These are phyloP conservation scores for Fabriciana adippe DNA, from an alignment of 2,888 invertebrate genomes.

Conservation along the genomic window DNA sequence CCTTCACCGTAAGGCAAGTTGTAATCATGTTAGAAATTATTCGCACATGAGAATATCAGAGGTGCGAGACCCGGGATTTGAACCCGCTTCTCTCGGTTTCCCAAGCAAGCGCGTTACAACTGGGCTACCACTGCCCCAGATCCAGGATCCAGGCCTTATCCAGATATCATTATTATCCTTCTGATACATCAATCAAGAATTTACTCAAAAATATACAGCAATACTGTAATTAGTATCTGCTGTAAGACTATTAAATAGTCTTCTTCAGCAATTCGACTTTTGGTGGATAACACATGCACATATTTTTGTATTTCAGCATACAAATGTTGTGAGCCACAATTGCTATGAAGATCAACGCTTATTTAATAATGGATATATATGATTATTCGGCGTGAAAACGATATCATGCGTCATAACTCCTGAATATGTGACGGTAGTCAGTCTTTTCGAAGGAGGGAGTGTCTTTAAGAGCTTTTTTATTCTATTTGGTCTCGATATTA, in stretches of 20 bases:
- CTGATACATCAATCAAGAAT: no score
- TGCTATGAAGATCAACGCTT: slow-evolving; percentile 32
- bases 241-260: slow-evolving; percentile 17
- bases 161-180: no score
- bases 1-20: no score
- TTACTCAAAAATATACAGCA: no score
- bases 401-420: slow-evolving; percentile 33
- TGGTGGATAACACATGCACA: slow-evolving; percentile 37
- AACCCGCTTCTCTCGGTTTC: no score
- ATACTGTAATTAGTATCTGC: slow-evolving; percentile 10
- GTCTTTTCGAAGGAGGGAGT: slow-evolving; percentile 26
- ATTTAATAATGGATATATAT: slow-evolving; percentile 41
- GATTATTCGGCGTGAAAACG: slow-evolving; percentile 40
- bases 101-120: no score
- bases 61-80: no score
- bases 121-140: no score
- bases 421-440: slow-evolving; percentile 18
- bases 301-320: slow-evolving; percentile 43
- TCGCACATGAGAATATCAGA: no score
- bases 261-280: slow-evolving; percentile 12
- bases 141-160: no score
- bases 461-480: slow-evolving; percentile 34
- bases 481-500: slow-evolving; percentile 22
- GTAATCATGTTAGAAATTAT: no score
- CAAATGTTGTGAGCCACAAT: slow-evolving; percentile 40